These are phyloP conservation scores for Amphiduros pacificus DNA, from an alignment of 2,888 invertebrate species.

Conservation along the genomic window DNA sequence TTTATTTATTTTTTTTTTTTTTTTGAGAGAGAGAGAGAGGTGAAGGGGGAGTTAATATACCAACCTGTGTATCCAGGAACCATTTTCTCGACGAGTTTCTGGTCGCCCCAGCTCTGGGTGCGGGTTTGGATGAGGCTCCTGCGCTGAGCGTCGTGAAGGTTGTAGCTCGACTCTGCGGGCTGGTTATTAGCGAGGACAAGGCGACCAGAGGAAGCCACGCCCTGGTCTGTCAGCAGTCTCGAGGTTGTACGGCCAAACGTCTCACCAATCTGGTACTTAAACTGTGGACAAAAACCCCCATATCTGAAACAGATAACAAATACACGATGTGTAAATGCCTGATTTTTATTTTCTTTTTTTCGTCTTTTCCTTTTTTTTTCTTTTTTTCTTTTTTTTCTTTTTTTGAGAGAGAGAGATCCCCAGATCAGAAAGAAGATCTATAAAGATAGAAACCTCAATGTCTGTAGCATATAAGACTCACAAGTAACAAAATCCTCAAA, in stretches of 20 bases:
- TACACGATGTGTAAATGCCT: neutral
- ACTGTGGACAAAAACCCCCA: slow-evolving; percentile 52
- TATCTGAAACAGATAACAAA: slow-evolving; percentile 35
- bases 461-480: too few species aligned
- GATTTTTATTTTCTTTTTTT: neutral
- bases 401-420: too few species aligned
- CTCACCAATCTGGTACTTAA: slow-evolving; percentile 50
- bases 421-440: too few species aligned
- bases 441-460: too few species aligned
- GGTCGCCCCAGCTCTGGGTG: slow-evolving; percentile 46
- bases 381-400: too few species aligned
- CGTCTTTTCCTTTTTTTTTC: too few species aligned
- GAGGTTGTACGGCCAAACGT: slow-evolving; percentile 49
- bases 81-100: slow-evolving; percentile 46
- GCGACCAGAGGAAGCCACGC: slow-evolving; percentile 43
- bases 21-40: too few species aligned
- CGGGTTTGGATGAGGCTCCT: slow-evolving; percentile 34
- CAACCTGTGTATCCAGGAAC: slow-evolving; percentile 50
- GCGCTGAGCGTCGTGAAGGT: too few species aligned
- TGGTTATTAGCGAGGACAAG: slow-evolving; percentile 41
- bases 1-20: too few species aligned
- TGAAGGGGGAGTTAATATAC: neutral
- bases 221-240: slow-evolving; percentile 34
- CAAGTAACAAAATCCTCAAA: too few species aligned
- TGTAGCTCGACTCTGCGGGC: too few species aligned